A percentile compares a stretch with the other conserved stretches of the same genome.
Evolutionary conservation across 2,113 vertebrate species (phyloP).

Genomic region (Semnornis frantzii): DNA sequence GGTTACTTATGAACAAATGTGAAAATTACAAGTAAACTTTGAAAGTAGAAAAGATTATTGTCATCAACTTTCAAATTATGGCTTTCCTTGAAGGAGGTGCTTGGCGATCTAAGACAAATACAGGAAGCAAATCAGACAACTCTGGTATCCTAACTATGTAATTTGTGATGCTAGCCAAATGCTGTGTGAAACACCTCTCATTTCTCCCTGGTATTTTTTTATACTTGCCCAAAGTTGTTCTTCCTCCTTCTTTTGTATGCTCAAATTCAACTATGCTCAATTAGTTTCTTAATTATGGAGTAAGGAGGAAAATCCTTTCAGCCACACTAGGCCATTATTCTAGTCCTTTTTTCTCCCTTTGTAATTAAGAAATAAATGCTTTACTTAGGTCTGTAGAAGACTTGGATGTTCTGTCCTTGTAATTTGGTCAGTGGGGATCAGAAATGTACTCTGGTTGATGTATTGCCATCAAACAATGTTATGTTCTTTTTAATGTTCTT

Average conservation of each 20-base stretch:
- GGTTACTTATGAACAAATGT: background rate
- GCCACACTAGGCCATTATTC: background rate
- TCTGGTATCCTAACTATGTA: no score
- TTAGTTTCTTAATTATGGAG: background rate
- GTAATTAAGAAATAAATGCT: background rate
- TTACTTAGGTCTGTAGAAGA: background rate
- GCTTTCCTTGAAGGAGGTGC: no score
- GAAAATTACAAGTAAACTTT: background rate
- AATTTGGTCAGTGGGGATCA: background rate
- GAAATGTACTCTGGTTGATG: background rate
- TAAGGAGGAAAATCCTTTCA: background rate
- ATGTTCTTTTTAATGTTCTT: background rate
- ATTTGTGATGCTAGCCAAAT: background rate
- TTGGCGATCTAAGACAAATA: no score
- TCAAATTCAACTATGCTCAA: background rate
- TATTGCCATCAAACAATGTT: background rate
- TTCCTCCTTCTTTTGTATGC: background rate
- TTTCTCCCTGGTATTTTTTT: background rate
- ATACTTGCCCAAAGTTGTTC: background rate
- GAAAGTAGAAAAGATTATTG: background rate
- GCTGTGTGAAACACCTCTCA: accelerated
- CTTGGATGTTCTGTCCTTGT: background rate
- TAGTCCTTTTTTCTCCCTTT: background rate
- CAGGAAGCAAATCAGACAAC: background rate
- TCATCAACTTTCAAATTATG: no score